These are phyloP conservation scores for Pholis gunnellus DNA, from an alignment of 2,113 vertebrate species.

Conservation along the genomic window DNA sequence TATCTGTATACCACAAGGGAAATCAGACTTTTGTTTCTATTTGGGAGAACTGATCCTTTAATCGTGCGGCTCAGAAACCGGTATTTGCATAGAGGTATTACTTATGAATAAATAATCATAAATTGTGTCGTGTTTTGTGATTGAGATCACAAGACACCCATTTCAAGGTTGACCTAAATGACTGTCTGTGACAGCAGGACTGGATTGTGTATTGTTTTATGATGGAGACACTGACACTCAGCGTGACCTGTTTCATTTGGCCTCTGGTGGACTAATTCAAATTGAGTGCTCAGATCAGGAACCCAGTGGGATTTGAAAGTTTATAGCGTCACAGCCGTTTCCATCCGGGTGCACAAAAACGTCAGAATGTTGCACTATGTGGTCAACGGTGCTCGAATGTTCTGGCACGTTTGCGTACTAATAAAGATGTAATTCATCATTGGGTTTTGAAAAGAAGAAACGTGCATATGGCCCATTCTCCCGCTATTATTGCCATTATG, in stretches of 20 bases:
- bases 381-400: background rate
- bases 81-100: background rate
- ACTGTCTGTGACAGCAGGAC: background rate
- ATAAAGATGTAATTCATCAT: slow-evolving; percentile 37
- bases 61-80: background rate
- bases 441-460: background rate
- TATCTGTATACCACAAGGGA: background rate
- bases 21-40: background rate
- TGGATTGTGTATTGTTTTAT: background rate
- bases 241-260: background rate
- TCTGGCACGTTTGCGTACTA: background rate
- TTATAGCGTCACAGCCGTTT: too few species aligned
- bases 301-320: background rate
- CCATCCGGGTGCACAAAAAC: too few species aligned
- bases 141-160: background rate
- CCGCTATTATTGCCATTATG: slow-evolving; percentile 56
- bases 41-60: background rate
- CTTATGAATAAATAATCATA: background rate
- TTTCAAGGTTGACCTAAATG: background rate
- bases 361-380: too few species aligned
- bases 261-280: background rate
- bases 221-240: background rate
- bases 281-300: background rate
- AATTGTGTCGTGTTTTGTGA: background rate
- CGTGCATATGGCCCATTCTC: slow-evolving; percentile 50